phyloP scores from a whole-genome alignment of 2,113 vertebrate genomes.

The Panurus biarmicus region DNA sequence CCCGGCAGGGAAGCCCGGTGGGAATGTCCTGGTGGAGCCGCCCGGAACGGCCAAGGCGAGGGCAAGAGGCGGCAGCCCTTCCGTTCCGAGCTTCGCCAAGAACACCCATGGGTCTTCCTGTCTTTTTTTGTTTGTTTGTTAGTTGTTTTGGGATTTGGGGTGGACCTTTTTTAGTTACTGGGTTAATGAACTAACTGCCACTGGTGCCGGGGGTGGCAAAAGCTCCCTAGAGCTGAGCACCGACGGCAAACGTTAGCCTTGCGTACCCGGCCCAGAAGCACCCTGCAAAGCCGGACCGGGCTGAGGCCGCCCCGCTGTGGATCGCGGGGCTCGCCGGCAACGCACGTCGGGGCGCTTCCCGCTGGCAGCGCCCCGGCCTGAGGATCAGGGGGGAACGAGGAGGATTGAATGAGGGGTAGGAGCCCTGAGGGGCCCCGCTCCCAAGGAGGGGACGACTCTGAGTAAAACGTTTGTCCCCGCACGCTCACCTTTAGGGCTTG shows the following conservation, averaged over 20 bases:
- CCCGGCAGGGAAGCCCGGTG: background rate
- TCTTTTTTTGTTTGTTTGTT: background rate
- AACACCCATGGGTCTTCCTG: too few relatives aligned
- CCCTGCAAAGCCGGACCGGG: background rate
- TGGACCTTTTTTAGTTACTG: background rate
- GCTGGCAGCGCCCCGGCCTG: background rate
- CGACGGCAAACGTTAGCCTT: background rate
- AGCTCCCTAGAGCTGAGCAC: background rate
- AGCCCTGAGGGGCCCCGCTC: background rate
- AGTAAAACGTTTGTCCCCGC: too few relatives aligned
- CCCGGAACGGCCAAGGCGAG: background rate
- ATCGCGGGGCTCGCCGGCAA: background rate
- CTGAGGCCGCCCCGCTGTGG: background rate
- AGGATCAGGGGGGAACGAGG: background rate
- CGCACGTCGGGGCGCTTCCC: background rate
- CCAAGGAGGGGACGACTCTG: background rate
- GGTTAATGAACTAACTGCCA: background rate
- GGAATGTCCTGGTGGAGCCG: background rate
- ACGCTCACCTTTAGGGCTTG: background rate
- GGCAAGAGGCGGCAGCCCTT: background rate
- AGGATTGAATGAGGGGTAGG: background rate
- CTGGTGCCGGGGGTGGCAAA: background rate
- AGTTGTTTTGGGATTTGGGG: background rate
- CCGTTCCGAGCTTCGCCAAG: background rate
- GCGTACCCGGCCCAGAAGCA: too few relatives aligned